Evolutionary conservation across 1,140 invertebrate genomes (phyloP), one percentile per base, ranked within the genome.

Genomic region (Xylocopa sonorina): DNA sequence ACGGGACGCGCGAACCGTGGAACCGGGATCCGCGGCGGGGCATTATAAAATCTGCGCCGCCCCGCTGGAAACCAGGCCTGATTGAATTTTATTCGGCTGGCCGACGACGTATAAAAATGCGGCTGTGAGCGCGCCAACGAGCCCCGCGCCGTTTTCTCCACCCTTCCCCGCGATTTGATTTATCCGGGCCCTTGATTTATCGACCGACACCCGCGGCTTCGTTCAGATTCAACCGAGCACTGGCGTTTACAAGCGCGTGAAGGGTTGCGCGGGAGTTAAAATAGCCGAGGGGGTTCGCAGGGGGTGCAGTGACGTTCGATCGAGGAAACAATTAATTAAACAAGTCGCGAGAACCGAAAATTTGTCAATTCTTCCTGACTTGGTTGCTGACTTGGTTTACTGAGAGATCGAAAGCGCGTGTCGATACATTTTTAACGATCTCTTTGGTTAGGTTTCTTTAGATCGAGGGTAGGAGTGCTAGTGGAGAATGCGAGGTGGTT

Each of bases 31-130:
- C 67, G 67, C 67, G 67, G 41, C 50, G 32, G 24, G 55, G 57
- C 57, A 73, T 62, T 60, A 73, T 62, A 64, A 63, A 66, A 75
- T 55, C 63, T 75, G 58, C 55, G 27, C 34, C 29, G 14, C 29
- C n/a, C n/a, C 16, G 12, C 21, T 32, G 74, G 43, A 34, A 43
- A 38, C 51, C 48, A 41, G n/a, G 63, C 58, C 41, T 69, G 64
- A 77, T 77, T 77, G 63, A 77, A 77, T 77, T 73, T 77, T 77
- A 68, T 77, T 77, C 62, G 38, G 29, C 16, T 53, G 74, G 38
- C 24, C 41, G 46, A 24, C 51, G 58, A 79, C 77, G 68, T 79
- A 53, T 64, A 79, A 79, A 79, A 79, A 72, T 63, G 58, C 55
- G 29, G 68, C 46, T 58, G 48, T 32, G 68, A 53, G 27, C 18